Evolutionary conservation across 2,113 vertebrate genomes (phyloP).

Genomic region (Elanoides forficatus): DNA sequence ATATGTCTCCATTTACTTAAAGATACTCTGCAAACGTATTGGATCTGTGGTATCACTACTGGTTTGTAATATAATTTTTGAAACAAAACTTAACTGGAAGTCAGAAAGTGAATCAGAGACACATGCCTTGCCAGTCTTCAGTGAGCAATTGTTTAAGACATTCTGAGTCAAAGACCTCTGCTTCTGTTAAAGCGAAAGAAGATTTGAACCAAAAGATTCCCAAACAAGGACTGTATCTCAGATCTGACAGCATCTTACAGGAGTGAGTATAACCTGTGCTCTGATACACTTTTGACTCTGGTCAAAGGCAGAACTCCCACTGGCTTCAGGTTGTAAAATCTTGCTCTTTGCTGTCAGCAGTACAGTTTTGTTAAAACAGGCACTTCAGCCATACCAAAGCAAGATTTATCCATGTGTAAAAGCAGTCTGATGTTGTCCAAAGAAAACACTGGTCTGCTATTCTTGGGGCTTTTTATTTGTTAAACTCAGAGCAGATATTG

Average conservation of each 20-base stretch:
- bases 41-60: background rate
- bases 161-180: background rate
- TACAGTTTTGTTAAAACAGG: background rate
- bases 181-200: background rate
- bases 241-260: background rate
- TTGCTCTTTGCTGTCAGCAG: constrained; percentile 11
- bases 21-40: background rate
- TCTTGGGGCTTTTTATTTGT: background rate
- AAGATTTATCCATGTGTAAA: background rate
- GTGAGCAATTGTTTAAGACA: background rate
- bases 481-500: background rate
- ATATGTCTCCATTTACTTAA: background rate
- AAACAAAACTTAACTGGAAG: background rate
- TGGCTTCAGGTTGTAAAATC: background rate
- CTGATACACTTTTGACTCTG: background rate
- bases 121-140: background rate
- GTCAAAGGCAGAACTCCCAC: constrained; percentile 18
- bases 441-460: background rate
- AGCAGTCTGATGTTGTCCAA: background rate
- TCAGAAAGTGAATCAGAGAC: background rate
- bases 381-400: background rate
- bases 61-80: background rate
- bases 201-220: background rate
- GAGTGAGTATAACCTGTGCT: background rate
- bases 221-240: background rate